Conservation (phyloP, 2,888 invertebrate species). For the Ophraella communa region DNA sequence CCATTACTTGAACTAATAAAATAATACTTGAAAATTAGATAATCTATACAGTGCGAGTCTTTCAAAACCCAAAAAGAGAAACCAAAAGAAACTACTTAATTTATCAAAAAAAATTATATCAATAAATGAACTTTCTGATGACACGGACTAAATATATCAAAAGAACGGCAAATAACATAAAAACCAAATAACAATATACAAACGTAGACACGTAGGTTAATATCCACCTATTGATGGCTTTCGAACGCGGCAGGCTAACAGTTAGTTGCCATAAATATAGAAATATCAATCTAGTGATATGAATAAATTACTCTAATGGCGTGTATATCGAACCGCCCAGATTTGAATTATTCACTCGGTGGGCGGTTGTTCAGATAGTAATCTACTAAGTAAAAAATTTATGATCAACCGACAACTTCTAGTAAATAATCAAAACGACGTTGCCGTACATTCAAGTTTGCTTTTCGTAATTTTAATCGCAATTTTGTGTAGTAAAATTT, state of each 20-base stretch:
- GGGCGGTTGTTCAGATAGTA: constrained; percentile 35
- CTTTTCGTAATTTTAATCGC: too few species aligned
- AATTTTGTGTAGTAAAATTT: too few species aligned
- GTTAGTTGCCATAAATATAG: constrained; percentile 26
- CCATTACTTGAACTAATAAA: too few species aligned
- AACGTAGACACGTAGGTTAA: neutral
- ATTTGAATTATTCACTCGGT: constrained; percentile 36
- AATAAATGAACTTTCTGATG: too few species aligned
- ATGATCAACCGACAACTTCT: neutral
- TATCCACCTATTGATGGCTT: neutral
- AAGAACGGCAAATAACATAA: constrained; percentile 24
- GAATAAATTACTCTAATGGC: constrained; percentile 36
- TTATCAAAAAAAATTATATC: too few species aligned
- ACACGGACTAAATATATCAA: constrained; percentile 28
- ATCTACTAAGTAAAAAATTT: constrained; percentile 33
- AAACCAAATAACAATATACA: neutral
- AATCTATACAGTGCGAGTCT: too few species aligned
- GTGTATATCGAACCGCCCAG: constrained; percentile 34
- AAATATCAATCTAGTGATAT: constrained; percentile 34
- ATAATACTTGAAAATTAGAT: too few species aligned
- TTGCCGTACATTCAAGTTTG: too few species aligned
- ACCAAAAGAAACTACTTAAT: too few species aligned
- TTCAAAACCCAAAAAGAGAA: too few species aligned
- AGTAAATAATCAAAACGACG: neutral
- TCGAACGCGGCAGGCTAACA: neutral